Percentiles rank a stretch among this genome's conserved stretches.
These are phyloP conservation scores for Monopis laevigella DNA, from an alignment of 2,888 invertebrate species.

Conservation along the genomic window DNA sequence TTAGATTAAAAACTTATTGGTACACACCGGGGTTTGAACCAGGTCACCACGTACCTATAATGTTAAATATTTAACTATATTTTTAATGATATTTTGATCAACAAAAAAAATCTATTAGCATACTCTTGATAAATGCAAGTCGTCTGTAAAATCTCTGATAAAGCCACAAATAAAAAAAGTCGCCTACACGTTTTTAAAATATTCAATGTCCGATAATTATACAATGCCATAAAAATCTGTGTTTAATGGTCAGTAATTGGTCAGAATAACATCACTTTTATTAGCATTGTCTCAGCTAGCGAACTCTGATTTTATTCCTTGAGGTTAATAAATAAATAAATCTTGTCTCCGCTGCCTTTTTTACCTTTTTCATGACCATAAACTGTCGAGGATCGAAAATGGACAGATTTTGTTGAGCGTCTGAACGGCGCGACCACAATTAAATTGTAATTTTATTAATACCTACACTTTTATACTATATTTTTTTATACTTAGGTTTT, in stretches of 20 bases:
- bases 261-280: slow-evolving; percentile 54
- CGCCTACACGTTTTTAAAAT: slow-evolving; percentile 8
- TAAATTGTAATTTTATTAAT: too few species aligned
- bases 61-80: too few species aligned
- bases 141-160: too few species aligned
- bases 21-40: not conserved
- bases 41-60: too few species aligned
- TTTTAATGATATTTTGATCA: too few species aligned
- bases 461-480: too few species aligned
- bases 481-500: too few species aligned
- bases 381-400: slow-evolving; percentile 42
- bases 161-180: slow-evolving; percentile 6
- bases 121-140: too few species aligned
- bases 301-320: slow-evolving; percentile 25
- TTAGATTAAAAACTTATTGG: not conserved
- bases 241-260: slow-evolving; percentile 55
- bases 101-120: too few species aligned
- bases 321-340: slow-evolving; percentile 61
- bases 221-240: slow-evolving; percentile 48
- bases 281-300: slow-evolving; percentile 48
- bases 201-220: slow-evolving; percentile 23
- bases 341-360: slow-evolving; percentile 39
- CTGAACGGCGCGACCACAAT: too few species aligned
- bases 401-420: too few species aligned
- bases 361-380: slow-evolving; percentile 42